phyloP scores from a whole-genome alignment of 2,113 vertebrate species.

The Tamias sibiricus region DNA sequence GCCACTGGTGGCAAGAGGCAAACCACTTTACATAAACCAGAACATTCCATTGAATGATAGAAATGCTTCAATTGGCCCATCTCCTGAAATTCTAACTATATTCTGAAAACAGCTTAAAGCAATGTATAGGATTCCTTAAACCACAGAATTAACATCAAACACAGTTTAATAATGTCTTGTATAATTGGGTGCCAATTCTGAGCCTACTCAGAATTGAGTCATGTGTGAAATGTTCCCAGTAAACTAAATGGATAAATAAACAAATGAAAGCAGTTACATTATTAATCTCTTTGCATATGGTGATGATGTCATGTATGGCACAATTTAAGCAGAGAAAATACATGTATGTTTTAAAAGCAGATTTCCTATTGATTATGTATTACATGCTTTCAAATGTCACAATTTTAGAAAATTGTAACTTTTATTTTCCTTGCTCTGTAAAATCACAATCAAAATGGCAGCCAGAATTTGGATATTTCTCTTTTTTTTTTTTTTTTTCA shows the following conservation, averaged over 20 bases:
- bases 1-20: neutral
- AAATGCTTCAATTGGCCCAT: neutral
- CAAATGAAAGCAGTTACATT: neutral
- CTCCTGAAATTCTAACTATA: neutral
- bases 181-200: neutral
- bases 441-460: constrained; percentile 36
- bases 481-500: neutral
- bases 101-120: neutral
- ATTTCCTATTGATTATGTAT: neutral
- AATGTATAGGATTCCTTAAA: neutral
- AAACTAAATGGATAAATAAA: neutral
- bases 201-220: neutral
- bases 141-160: neutral
- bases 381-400: neutral
- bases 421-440: constrained; percentile 34
- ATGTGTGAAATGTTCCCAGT: neutral
- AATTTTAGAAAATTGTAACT: neutral
- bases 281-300: neutral
- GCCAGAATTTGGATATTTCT: constrained; percentile 22
- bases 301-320: neutral
- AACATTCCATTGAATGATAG: neutral
- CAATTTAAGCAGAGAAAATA: neutral
- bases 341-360: neutral
- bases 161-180: neutral
- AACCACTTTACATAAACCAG: neutral